These are phyloP conservation scores for Oligia latruncula DNA, from an alignment of 2,888 invertebrate genomes.

Conservation along the genomic window DNA sequence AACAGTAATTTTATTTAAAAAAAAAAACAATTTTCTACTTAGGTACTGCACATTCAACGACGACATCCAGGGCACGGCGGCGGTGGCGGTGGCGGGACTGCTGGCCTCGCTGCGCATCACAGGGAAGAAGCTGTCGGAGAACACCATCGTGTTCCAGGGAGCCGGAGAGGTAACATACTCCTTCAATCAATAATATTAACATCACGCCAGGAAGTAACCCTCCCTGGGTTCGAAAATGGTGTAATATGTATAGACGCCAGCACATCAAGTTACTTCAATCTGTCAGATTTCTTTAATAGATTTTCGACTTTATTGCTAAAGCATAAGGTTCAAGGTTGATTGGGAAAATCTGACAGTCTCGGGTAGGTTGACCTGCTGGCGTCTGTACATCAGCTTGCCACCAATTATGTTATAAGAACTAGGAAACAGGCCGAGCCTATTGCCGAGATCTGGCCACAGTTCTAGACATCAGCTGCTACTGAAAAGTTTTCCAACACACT, in stretches of 20 bases:
- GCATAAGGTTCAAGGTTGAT: too few relatives aligned
- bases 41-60: slow-evolving; percentile 98
- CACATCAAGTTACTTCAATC: too few relatives aligned
- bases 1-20: background rate
- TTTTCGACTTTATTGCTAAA: too few relatives aligned
- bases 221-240: background rate
- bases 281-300: too few relatives aligned
- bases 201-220: background rate
- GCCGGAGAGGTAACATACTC: slow-evolving; percentile 95
- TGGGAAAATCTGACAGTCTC: too few relatives aligned
- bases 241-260: too few relatives aligned
- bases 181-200: background rate
- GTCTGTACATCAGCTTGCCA: too few relatives aligned
- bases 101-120: slow-evolving; percentile 96
- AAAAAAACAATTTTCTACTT: background rate
- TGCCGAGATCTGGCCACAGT: background rate
- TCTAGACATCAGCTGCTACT: background rate
- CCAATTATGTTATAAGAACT: background rate
- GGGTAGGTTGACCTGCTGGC: too few relatives aligned
- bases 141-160: slow-evolving; percentile 97
- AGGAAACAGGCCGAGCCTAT: background rate
- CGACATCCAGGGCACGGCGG: slow-evolving; percentile 99
- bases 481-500: background rate
- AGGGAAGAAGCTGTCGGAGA: slow-evolving; percentile 94
- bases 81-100: slow-evolving; percentile 98